Conservation (phyloP, 2,888 invertebrate genomes). For the Brenthis hecate region DNA sequence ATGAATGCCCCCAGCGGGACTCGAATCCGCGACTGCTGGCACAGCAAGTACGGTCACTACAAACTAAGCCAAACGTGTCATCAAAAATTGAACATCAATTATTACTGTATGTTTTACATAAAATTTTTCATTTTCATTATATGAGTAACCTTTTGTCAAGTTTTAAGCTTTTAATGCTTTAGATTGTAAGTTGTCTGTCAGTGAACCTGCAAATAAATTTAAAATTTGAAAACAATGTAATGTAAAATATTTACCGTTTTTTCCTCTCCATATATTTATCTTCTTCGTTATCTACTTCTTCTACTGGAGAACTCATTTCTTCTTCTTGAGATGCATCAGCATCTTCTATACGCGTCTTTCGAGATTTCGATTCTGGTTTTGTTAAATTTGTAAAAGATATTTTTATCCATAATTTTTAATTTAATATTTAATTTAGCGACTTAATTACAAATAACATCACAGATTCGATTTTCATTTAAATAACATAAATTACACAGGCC, state of each 20-base stretch:
- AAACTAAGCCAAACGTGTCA: too few species aligned
- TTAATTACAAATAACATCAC: not conserved
- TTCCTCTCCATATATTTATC: conserved; percentile 16
- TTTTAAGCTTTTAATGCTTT: too few species aligned
- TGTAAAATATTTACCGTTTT: conserved; percentile 24
- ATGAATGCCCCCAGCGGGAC: too few species aligned
- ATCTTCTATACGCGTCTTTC: conserved; percentile 24
- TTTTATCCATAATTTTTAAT: not conserved
- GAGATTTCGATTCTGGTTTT: conserved; percentile 8
- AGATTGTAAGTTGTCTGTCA: too few species aligned
- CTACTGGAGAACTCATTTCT: conserved; percentile 20
- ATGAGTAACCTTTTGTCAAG: too few species aligned
- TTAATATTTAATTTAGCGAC: too few species aligned
- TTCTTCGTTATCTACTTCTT: conserved; percentile 24
- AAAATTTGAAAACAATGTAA: not conserved
- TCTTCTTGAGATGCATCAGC: conserved; percentile 28
- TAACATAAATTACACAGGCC: conserved; percentile 8
- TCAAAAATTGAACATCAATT: too few species aligned
- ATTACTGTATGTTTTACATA: too few species aligned
- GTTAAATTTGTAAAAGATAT: not conserved
- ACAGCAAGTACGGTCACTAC: too few species aligned
- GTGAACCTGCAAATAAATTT: too few species aligned
- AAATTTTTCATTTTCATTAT: too few species aligned
- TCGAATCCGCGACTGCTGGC: too few species aligned
- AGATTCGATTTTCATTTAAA: not conserved